phyloP scores from a whole-genome alignment of 1,140 invertebrate genomes.

The Microplitis mediator region DNA sequence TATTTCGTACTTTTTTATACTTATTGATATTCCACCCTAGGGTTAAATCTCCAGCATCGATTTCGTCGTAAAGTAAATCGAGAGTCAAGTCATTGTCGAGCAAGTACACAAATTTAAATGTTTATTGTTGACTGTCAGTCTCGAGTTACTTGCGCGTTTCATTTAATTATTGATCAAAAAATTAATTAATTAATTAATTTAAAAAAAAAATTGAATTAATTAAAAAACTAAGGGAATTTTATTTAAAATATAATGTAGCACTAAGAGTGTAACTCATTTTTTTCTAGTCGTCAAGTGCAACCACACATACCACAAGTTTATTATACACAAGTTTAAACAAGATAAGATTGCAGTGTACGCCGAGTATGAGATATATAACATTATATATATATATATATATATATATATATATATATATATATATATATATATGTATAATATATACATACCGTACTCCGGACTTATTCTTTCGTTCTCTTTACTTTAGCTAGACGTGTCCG shows the following conservation, averaged over 20 bases:
- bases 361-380: background rate
- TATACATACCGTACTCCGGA: background rate
- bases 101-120: background rate
- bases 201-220: background rate
- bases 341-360: conserved; percentile 15
- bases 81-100: background rate
- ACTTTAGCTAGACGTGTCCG: conserved; percentile 21
- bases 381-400: background rate
- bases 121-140: too few species aligned
- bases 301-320: conserved; percentile 17
- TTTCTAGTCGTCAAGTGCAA: conserved; percentile 27
- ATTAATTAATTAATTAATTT: background rate
- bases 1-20: conserved; percentile 30
- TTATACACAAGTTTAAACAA: conserved; percentile 11
- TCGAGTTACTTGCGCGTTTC: too few species aligned
- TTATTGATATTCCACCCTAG: conserved; percentile 24
- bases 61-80: conserved; percentile 16
- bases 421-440: background rate
- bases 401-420: background rate
- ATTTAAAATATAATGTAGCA: background rate
- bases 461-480: background rate
- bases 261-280: background rate
- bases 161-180: background rate
- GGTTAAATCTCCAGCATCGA: conserved; percentile 27
- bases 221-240: background rate